Base-by-base conservation (phyloP, 2,113 vertebrate genomes). In the Salminus brasiliensis region DNA sequence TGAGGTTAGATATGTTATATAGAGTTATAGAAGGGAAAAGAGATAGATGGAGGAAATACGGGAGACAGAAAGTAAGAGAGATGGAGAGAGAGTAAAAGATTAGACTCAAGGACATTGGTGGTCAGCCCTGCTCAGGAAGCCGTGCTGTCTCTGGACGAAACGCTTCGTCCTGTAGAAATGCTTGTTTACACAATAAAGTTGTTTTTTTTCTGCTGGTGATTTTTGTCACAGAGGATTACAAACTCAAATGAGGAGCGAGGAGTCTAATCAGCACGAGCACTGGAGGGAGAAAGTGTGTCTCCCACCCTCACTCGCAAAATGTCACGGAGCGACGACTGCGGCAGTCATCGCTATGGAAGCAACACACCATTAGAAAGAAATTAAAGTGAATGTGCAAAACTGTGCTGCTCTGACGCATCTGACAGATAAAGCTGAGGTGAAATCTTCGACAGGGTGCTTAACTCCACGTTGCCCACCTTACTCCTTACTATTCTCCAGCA, bases 191-290 rank as follows among this genome's bases (percentile, higher is more conserved):
- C 66, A 60, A 59, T 78, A 53, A 79, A 72, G 59, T 72, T 72
- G 72, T 72, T 79, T 72, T 72, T 79, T 72, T 79, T 72, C 57
- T 79, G 30, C 57, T 39, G 55, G 43, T 78, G 76, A 78, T 70
- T 70, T 39, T 78, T 69, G 63, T 70, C 66, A 70, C 43, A 41
- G 53, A 34, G 66, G 76, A 59, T 70, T 78, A 70, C 76, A n/a
- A 60, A 70, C 27, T 47, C 39, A 78, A 79, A 72, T 45, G 52
- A 43, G 57, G 57, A 79, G 57, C 60, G 29, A 72, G 68, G 15
- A 72, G 72, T 79, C 68, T 79, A 79, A 62, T 79, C 77, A 72
- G 49, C 12, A 15, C 1, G 18, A 77, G 74, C 63, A 77, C 47
- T 77, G 63, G 62, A 77, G 74, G 49, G 63, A 41, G 53, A 72